A percentile compares a stretch with the other conserved stretches of the same genome.
Evolutionary conservation across 1,140 invertebrate species (phyloP).

Genomic region (Saccostrea glomerata): DNA sequence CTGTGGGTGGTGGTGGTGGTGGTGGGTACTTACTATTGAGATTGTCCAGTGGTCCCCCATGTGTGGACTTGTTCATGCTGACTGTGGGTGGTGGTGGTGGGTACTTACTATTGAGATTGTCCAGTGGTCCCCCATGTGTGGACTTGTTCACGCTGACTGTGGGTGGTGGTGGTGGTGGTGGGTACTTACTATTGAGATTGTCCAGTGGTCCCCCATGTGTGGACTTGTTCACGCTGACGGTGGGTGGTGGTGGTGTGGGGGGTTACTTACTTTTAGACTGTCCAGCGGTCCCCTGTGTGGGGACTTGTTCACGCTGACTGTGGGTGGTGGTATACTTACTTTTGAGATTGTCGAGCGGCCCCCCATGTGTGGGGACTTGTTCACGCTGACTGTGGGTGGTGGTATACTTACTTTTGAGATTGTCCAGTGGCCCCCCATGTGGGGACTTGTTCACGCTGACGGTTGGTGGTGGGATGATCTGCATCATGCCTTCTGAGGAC

Average conservation of each 20-base stretch:
- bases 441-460: conserved; percentile 5
- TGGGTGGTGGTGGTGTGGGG: background rate
- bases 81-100: no score
- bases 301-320: background rate
- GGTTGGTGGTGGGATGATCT: background rate
- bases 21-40: no score
- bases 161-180: background rate
- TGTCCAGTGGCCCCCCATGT: background rate
- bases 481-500: conserved; percentile 26
- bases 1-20: background rate
- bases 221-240: background rate
- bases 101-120: background rate
- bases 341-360: background rate
- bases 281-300: background rate
- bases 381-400: background rate
- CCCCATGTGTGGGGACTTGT: background rate
- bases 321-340: background rate
- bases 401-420: conserved; percentile 7
- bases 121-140: background rate
- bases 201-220: background rate
- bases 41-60: no score
- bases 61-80: no score
- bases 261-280: no score
- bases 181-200: background rate
- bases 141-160: background rate